Percentiles rank a stretch among this genome's conserved stretches.
These are phyloP conservation scores for Gymnothorax javanicus DNA, from an alignment of 2,797 vertebrate genomes.

Conservation along the genomic window DNA sequence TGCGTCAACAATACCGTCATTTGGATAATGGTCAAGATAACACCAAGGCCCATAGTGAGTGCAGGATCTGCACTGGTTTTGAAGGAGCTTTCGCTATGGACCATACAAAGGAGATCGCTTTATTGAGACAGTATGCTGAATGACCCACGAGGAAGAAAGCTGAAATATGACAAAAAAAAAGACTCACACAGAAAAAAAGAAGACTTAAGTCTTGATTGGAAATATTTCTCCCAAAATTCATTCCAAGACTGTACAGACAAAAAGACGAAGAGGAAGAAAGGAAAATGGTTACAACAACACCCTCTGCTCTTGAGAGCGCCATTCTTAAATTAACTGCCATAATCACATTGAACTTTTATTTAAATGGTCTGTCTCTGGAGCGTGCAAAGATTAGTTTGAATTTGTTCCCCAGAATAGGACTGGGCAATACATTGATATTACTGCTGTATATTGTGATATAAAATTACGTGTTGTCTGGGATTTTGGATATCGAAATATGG, in stretches of 20 bases:
- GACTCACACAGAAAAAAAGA: too few species aligned
- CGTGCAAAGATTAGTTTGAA: neutral
- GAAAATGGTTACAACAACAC: neutral
- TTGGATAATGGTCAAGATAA: neutral
- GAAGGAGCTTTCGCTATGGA: neutral
- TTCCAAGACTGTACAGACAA: too few species aligned
- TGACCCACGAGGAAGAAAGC: neutral
- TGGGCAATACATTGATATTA: too few species aligned
- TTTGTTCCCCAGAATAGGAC: neutral
- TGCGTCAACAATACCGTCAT: too few species aligned
- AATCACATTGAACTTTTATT: neutral
- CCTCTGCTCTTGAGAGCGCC: neutral
- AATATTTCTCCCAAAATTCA: too few species aligned
- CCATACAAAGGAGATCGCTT: neutral
- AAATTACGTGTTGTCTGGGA: too few species aligned
- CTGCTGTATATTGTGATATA: too few species aligned
- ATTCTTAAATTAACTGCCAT: neutral
- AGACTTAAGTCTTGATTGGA: too few species aligned
- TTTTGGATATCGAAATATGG: too few species aligned
- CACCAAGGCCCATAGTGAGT: neutral
- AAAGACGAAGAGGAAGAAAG: neutral
- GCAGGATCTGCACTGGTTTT: neutral
- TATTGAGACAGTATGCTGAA: neutral
- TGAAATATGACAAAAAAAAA: too few species aligned
- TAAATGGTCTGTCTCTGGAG: neutral